Conservation (phyloP, 2,113 vertebrate genomes). For the Strix uralensis region DNA sequence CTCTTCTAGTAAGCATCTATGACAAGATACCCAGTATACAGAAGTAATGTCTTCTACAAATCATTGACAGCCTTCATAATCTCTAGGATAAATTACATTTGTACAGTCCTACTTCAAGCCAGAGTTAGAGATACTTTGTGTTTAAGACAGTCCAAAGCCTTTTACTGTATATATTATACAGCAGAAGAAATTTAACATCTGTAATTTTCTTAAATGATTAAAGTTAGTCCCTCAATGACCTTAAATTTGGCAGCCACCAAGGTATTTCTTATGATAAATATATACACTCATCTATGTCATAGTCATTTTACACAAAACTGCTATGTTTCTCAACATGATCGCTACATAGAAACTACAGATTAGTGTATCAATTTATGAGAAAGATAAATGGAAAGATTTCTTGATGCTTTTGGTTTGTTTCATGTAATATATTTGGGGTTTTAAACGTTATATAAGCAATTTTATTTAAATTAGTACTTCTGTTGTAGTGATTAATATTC, state of each 20-base stretch:
- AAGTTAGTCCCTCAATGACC: not conserved
- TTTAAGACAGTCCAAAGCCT: not conserved
- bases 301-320: not conserved
- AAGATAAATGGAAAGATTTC: not conserved
- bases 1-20: not conserved
- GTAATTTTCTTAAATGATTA: not conserved
- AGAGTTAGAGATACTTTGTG: not conserved
- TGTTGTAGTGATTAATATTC: not conserved
- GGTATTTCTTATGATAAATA: not conserved
- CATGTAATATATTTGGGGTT: fast-evolving
- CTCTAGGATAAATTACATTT: not conserved
- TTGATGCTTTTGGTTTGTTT: not conserved
- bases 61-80: not conserved
- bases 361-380: not conserved
- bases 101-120: not conserved
- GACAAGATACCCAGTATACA: not conserved
- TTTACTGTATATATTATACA: not conserved
- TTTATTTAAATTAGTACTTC: not conserved
- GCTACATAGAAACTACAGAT: not conserved
- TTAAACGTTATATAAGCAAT: not conserved
- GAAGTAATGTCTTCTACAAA: not conserved
- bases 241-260: not conserved
- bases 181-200: not conserved
- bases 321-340: not conserved
- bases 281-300: not conserved